Conservation (phyloP, 2,113 vertebrate species). For the Columba livia region DNA sequence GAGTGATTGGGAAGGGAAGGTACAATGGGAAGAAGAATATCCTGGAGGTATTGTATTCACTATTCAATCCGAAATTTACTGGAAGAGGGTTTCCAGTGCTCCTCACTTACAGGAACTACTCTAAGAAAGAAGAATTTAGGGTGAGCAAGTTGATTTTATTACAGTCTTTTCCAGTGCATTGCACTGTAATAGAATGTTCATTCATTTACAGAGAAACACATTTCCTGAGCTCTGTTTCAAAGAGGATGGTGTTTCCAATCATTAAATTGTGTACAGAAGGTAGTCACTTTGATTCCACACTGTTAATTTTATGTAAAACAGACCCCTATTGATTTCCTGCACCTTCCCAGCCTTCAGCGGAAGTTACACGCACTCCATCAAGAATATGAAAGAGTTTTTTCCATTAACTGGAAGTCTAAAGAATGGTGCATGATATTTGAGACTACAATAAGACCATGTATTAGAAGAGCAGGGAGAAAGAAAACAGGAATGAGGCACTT, state of each 20-base stretch:
- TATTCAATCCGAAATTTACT: slow-evolving; percentile 11
- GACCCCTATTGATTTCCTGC: neutral
- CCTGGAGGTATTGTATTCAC: neutral
- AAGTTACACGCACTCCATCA: neutral
- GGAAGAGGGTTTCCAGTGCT: slow-evolving; percentile 14
- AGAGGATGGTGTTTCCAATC: neutral
- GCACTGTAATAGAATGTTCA: neutral
- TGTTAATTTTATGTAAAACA: slow-evolving; percentile 27
- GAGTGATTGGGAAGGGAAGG: neutral
- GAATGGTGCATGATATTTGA: neutral
- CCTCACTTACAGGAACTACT: slow-evolving; percentile 21
- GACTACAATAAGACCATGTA: neutral
- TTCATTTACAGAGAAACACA: neutral
- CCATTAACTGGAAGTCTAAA: neutral
- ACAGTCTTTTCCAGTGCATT: slow-evolving; percentile 11
- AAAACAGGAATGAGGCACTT: neutral
- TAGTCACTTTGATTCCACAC: neutral
- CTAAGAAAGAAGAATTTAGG: neutral
- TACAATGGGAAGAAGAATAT: neutral
- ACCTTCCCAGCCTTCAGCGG: neutral
- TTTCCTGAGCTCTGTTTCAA: slow-evolving; percentile 27
- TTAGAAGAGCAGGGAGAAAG: neutral
- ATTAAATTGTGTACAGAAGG: slow-evolving; percentile 26
- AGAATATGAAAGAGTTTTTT: neutral
- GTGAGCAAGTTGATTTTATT: slow-evolving; percentile 15